A percentile compares a stretch with the other conserved stretches of the same genome.
Conservation (phyloP, 2,888 invertebrate genomes). For the Temnothorax ravouxi region DNA sequence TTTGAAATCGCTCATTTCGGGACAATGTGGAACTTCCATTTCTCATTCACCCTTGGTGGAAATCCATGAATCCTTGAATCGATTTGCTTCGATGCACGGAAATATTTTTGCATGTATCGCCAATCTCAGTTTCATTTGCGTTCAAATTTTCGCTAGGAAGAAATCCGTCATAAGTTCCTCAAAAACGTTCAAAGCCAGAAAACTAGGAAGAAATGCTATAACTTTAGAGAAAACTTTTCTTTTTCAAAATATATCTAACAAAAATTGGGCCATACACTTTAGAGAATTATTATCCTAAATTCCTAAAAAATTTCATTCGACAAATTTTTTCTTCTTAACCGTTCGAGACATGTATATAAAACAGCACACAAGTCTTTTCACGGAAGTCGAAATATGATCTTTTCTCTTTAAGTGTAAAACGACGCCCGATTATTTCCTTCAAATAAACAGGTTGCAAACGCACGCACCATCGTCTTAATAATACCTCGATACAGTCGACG, state of each 20-base stretch:
- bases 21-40: slow-evolving; percentile 65
- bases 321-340: neutral
- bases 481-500: slow-evolving; percentile 13
- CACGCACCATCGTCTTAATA: neutral
- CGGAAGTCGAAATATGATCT: neutral
- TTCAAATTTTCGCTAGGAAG: slow-evolving; percentile 9
- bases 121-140: slow-evolving; percentile 16
- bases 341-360: neutral
- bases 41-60: slow-evolving; percentile 43
- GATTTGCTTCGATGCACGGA: slow-evolving; percentile 46
- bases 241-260: neutral
- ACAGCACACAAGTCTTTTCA: neutral
- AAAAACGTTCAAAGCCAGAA: neutral
- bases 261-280: neutral
- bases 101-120: slow-evolving; percentile 51
- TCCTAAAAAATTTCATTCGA: neutral
- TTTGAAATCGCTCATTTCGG: slow-evolving; percentile 73
- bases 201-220: neutral
- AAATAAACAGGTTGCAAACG: neutral
- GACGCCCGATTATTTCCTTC: slow-evolving; percentile 11
- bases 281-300: too few relatives aligned
- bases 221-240: neutral
- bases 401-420: neutral
- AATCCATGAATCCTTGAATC: slow-evolving; percentile 51
- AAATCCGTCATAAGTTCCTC: neutral